Conservation (phyloP, 1,140 invertebrate genomes). For the Rhysida immarginata region DNA sequence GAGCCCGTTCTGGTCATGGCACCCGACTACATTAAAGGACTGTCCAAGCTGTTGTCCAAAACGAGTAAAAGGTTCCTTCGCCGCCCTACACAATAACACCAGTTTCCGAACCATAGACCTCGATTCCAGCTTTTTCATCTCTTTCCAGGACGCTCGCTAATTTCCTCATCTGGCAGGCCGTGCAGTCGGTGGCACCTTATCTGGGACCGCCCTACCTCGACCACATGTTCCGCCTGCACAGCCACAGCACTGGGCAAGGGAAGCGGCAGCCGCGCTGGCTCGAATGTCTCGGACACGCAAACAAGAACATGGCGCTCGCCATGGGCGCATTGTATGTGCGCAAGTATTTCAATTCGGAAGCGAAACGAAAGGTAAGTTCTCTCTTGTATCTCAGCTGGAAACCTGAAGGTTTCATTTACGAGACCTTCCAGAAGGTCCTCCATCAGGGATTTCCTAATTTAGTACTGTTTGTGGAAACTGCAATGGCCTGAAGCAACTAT, state of each 20-base stretch:
- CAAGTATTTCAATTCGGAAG: conserved; percentile 20
- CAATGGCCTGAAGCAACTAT: too few species aligned
- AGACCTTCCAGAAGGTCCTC: too few species aligned
- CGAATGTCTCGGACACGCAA: conserved; percentile 57
- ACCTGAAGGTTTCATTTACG: too few species aligned
- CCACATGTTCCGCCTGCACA: neutral
- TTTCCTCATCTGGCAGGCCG: conserved; percentile 32
- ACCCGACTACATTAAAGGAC: neutral
- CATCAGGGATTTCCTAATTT: too few species aligned
- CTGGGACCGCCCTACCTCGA: neutral
- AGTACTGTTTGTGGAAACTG: too few species aligned
- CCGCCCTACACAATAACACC: too few species aligned
- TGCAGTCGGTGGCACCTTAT: neutral
- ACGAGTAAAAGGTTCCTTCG: conserved; percentile 3
- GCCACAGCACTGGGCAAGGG: conserved; percentile 39
- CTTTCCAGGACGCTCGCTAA: conserved; percentile 26
- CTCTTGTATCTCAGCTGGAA: too few species aligned
- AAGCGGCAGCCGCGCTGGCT: conserved; percentile 68
- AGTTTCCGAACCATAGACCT: neutral
- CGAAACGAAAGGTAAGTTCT: conserved; percentile 14
- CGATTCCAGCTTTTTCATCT: neutral
- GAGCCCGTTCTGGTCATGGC: neutral
- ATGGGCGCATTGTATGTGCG: conserved; percentile 21
- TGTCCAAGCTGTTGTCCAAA: neutral
- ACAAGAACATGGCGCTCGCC: conserved; percentile 38